Evolutionary conservation across 2,888 invertebrate genomes (phyloP).

Genomic region (Rhingia rostrata): DNA sequence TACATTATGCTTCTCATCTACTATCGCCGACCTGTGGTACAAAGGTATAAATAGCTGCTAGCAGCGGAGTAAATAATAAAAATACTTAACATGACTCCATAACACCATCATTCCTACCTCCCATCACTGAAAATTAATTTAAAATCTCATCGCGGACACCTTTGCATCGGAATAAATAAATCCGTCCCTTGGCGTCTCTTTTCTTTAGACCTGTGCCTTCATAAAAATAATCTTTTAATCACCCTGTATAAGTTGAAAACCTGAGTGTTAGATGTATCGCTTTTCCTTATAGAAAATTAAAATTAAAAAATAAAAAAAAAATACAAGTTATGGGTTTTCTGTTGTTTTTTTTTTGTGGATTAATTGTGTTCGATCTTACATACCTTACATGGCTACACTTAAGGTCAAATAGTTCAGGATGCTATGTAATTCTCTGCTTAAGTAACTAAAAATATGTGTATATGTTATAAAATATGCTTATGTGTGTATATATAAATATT

Average conservation of each 20-base stretch:
- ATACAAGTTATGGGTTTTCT: not conserved
- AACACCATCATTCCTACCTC: too few species aligned
- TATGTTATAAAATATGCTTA: conserved; percentile 54
- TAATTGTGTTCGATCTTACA: conserved; percentile 12
- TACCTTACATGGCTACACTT: conserved; percentile 54
- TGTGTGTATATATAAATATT: conserved; percentile 65
- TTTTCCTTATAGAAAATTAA: conserved; percentile 27
- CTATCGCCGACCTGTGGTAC: too few species aligned
- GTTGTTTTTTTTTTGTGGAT: conserved; percentile 1
- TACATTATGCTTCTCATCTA: too few species aligned
- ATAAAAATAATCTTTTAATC: not conserved
- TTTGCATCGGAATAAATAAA: not conserved
- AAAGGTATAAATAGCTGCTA: too few species aligned
- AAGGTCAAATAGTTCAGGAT: conserved; percentile 67
- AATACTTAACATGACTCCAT: too few species aligned
- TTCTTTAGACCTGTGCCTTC: not conserved
- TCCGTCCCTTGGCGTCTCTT: not conserved
- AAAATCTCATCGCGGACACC: not conserved
- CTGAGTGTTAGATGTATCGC: conserved; percentile 46
- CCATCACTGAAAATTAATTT: not conserved
- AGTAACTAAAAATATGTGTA: conserved; percentile 58
- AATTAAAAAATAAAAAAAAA: not conserved
- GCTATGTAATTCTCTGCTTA: conserved; percentile 68
- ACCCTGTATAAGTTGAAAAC: conserved; percentile 24
- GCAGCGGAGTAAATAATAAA: too few species aligned